These are phyloP conservation scores for Pseudomyrmex gracilis DNA, from an alignment of 1,140 invertebrate genomes.

Conservation along the genomic window DNA sequence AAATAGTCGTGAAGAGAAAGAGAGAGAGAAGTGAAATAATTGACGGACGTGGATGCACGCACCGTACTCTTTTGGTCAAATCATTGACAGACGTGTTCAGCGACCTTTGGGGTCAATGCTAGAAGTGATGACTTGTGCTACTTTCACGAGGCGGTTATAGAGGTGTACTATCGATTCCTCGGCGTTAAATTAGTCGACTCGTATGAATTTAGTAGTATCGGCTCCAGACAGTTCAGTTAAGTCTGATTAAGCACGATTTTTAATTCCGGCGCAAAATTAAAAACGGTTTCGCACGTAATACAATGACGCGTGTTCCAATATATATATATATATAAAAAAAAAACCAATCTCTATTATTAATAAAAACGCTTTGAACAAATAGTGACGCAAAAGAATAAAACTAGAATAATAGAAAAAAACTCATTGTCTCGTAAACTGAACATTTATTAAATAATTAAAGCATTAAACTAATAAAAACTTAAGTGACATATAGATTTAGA, in stretches of 20 bases:
- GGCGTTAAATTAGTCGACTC: slow-evolving; percentile 64
- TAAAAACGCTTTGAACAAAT: background rate
- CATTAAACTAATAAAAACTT: background rate
- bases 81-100: slow-evolving; percentile 64
- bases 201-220: slow-evolving; percentile 41
- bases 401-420: background rate
- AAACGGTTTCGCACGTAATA: slow-evolving; percentile 11
- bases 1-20: background rate
- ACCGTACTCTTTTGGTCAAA: slow-evolving; percentile 62
- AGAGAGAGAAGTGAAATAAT: slow-evolving; percentile 48
- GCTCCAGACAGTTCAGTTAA: background rate
- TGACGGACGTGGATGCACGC: slow-evolving; percentile 32
- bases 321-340: no score
- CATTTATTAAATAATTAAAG: background rate
- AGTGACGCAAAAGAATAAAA: background rate
- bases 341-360: no score
- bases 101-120: slow-evolving; percentile 64
- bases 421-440: background rate
- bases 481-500: background rate
- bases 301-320: no score
- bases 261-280: slow-evolving; percentile 44
- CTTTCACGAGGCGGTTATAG: slow-evolving; percentile 61
- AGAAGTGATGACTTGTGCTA: slow-evolving; percentile 63
- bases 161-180: slow-evolving; percentile 63
- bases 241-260: slow-evolving; percentile 20